A percentile compares a stretch with the other conserved stretches of the same genome.
These are phyloP conservation scores for Hesperia comma DNA, from an alignment of 2,888 invertebrate species.

Conservation along the genomic window DNA sequence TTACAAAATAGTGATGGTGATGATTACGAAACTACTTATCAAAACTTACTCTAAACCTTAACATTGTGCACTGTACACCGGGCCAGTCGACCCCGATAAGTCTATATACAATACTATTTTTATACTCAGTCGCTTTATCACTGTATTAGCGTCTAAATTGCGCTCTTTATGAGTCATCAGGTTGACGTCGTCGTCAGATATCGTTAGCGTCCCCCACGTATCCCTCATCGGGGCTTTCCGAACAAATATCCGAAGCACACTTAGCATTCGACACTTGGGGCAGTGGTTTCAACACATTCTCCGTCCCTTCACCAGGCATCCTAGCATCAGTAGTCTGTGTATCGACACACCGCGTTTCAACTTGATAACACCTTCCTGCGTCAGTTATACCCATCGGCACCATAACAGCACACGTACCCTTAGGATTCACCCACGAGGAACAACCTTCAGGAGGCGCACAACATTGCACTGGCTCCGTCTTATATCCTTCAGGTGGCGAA, in stretches of 20 bases:
- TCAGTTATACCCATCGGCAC: constrained; percentile 75
- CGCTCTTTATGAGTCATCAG: constrained; percentile 74
- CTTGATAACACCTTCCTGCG: constrained; percentile 78
- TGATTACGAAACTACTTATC: constrained; percentile 31
- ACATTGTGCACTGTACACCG: constrained; percentile 46
- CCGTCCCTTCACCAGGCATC: constrained; percentile 69
- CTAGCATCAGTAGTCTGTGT: constrained; percentile 84
- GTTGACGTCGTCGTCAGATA: constrained; percentile 85
- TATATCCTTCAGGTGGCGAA: constrained; percentile 88
- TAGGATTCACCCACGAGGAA: constrained; percentile 75
- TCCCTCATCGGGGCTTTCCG: constrained; percentile 94
- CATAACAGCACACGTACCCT: constrained; percentile 81
- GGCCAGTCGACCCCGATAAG: constrained; percentile 20
- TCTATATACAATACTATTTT: constrained; percentile 63
- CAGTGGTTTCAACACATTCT: constrained; percentile 70
- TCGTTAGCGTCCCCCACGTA: constrained; percentile 92
- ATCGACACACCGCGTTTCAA: constrained; percentile 84
- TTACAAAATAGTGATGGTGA: constrained; percentile 34
- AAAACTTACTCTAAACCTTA: constrained; percentile 33
- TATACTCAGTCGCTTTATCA: constrained; percentile 82
- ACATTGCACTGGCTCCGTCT: constrained; percentile 83
- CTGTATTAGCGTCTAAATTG: constrained; percentile 75
- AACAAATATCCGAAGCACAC: constrained; percentile 81
- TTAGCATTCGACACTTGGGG: constrained; percentile 78
- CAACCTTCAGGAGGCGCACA: constrained; percentile 74